These are phyloP conservation scores for Drosophila insularis DNA, from an alignment of 1,140 invertebrate genomes.

Conservation along the genomic window DNA sequence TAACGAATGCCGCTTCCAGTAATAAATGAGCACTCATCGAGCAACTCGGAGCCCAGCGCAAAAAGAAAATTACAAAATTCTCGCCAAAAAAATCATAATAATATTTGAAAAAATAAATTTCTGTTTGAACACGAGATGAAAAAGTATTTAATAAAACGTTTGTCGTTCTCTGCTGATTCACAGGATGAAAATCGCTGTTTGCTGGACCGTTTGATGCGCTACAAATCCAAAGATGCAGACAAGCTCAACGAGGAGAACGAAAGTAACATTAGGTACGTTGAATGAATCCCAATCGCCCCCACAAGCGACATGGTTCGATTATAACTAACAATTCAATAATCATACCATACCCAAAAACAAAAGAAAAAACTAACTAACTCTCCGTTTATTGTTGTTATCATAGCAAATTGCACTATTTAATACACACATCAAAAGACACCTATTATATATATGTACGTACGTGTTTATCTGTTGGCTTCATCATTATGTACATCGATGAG, in stretches of 20 bases:
- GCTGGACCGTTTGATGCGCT: constrained; percentile 93
- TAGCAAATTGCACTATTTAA: constrained; percentile 6
- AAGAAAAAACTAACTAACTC: neutral
- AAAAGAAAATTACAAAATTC: constrained; percentile 3
- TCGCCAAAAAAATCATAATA: neutral
- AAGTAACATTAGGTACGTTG: constrained; percentile 90
- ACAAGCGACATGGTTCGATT: constrained; percentile 8
- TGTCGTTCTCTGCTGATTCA: constrained; percentile 72
- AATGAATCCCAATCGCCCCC: neutral
- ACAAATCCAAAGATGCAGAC: constrained; percentile 96
- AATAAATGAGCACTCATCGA: constrained; percentile 43
- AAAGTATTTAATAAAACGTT: constrained; percentile 39
- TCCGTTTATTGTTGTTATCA: constrained; percentile 16
- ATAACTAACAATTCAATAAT: constrained; percentile 13
- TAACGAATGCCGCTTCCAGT: constrained; percentile 45
- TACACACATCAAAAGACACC: constrained; percentile 1
- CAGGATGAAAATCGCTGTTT: constrained; percentile 95
- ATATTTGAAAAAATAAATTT: neutral
- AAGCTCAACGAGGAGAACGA: constrained; percentile 97
- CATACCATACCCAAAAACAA: neutral
- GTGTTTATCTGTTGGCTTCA: constrained; percentile 5
- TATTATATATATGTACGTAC: neutral
- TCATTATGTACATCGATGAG: neutral
- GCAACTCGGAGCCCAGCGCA: constrained; percentile 21
- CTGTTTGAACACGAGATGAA: constrained; percentile 34